Evolutionary conservation across 2,797 vertebrate genomes (phyloP), one percentile per base, ranked within the genome.

Genomic region (Myotis planiceps): DNA sequence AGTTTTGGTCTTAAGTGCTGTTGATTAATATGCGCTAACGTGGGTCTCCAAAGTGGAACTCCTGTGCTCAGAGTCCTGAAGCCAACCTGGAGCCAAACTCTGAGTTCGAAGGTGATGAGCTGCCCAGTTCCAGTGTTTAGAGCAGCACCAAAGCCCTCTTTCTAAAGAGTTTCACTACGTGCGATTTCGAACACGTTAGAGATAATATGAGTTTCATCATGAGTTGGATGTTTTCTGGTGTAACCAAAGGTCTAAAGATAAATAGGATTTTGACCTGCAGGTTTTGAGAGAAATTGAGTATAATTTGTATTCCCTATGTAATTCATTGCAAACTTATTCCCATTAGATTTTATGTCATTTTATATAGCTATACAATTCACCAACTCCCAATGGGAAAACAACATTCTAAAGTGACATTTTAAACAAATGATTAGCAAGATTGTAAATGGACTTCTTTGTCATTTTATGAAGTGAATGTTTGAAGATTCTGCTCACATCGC

Each of bases 211-310:
- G 37, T 80, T 68, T 95, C 69, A 65, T 51, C 55, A 14, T 5
- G 21, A 86, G 45, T 65, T 32, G 53, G n/a, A 69, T 47, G 68
- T 78, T 74, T 94, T 94, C 82, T 79, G 51, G 58, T 90, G n/a
- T 37, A 69, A 79, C 34, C 58, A 76, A 86, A 78, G 21, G 45
- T 55, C 81, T 90, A 82, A 95, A 84, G 74, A 79, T 65, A 94
- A 81, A 72, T 65, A 86, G 49, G 63, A 82, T 29, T 78, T 58
- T 51, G 51, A n/a, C 25, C 45, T 47, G 42, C 15, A 84, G 37
- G 65, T 91, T 89, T 71, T 68, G 76, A 80, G 92, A 88, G 72
- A 91, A 81, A n/a, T 79, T 88, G 32, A 65, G 34, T n/a, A 16
- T 83, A 65, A 88, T 79, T 86, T 96, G 34, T 51, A 58, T 92